phyloP scores from a whole-genome alignment of 2,113 vertebrate species.

The Anser brachyrhynchus region DNA sequence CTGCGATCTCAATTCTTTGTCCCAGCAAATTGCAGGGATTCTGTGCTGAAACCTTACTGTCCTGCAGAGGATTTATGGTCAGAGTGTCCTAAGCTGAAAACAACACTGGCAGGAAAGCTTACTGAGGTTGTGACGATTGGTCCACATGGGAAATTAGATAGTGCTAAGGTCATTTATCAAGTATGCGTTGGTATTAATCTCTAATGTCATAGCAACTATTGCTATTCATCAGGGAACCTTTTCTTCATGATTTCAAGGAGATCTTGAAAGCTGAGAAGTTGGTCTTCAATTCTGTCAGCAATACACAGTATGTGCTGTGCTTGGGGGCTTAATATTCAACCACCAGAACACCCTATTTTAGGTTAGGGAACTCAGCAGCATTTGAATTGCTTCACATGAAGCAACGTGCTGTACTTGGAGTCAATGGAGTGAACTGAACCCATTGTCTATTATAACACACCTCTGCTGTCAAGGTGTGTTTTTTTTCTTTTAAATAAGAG shows the following conservation, averaged over 20 bases:
- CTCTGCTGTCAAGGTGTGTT: background rate
- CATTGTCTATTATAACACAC: background rate
- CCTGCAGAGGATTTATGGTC: background rate
- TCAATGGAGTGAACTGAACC: background rate
- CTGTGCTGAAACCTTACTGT: background rate
- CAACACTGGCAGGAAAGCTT: background rate
- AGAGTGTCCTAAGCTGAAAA: background rate
- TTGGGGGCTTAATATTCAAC: background rate
- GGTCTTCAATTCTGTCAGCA: background rate
- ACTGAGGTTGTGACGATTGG: background rate
- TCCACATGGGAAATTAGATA: background rate
- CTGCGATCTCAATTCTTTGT: background rate
- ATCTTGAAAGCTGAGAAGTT: background rate
- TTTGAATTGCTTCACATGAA: background rate
- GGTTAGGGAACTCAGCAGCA: background rate
- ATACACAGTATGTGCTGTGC: background rate
- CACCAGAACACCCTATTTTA: background rate
- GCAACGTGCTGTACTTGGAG: fast-evolving
- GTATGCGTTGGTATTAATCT: background rate
- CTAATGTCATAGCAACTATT: background rate
- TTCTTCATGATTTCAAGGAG: background rate
- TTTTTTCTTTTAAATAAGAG: no score
- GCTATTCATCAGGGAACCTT: background rate
- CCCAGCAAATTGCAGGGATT: background rate
- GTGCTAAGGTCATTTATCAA: background rate